Evolutionary conservation across 2,888 invertebrate genomes (phyloP).

Genomic region (Tipula helvola): DNA sequence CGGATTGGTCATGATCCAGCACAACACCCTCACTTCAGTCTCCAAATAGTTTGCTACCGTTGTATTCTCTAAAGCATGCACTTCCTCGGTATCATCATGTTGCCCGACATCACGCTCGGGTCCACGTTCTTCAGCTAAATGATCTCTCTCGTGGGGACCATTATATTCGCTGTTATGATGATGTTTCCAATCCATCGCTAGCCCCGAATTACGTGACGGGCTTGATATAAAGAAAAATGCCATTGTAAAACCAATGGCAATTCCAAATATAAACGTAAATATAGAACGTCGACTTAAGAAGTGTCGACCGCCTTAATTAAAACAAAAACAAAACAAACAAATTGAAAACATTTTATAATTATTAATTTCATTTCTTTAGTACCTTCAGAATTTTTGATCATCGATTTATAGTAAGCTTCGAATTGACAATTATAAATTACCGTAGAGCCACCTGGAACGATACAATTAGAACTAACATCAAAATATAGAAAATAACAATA

Average conservation of each 20-base stretch:
- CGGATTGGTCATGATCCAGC: constrained; percentile 96
- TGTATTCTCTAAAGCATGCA: constrained; percentile 53
- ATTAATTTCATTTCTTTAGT: neutral
- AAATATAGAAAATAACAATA: neutral
- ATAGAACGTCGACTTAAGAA: neutral
- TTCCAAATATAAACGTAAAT: constrained; percentile 30
- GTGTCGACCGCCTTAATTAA: neutral
- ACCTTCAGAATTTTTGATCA: neutral
- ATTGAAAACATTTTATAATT: neutral
- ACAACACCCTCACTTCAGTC: constrained; percentile 71
- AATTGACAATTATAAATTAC: neutral
- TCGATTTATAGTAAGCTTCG: neutral
- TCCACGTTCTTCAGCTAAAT: constrained; percentile 33
- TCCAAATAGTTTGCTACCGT: constrained; percentile 56
- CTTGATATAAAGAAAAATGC: constrained; percentile 29
- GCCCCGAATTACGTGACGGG: constrained; percentile 23
- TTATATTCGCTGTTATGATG: constrained; percentile 23
- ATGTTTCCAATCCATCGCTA: constrained; percentile 22
- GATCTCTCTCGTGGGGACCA: constrained; percentile 36
- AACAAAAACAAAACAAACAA: neutral
- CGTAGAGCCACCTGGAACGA: neutral
- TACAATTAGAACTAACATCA: neutral
- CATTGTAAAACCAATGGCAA: constrained; percentile 32
- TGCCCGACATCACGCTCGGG: constrained; percentile 35
- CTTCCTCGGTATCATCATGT: constrained; percentile 15